phyloP scores from a whole-genome alignment of 2,888 invertebrate genomes.

The Anthophora plumipes region DNA sequence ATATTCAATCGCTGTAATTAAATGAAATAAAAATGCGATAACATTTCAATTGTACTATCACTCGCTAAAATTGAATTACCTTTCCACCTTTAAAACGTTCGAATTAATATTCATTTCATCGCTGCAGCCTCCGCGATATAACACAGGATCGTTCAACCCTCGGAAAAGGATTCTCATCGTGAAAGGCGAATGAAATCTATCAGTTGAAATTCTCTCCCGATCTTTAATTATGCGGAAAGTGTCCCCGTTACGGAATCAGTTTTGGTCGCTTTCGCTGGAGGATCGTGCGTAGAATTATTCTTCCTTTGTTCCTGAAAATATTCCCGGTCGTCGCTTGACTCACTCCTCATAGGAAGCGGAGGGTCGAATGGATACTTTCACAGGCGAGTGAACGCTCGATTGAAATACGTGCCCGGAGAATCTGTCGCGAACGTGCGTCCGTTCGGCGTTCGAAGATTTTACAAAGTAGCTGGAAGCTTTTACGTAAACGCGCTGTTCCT shows the following conservation, averaged over 20 bases:
- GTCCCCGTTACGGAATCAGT: neutral
- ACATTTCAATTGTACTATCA: neutral
- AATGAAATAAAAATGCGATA: constrained; percentile 12
- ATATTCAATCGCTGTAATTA: constrained; percentile 36
- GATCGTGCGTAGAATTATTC: constrained; percentile 11
- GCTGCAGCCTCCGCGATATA: neutral
- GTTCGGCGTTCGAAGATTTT: constrained; percentile 40
- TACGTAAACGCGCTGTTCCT: constrained; percentile 36
- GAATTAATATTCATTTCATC: neutral
- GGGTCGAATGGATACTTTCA: constrained; percentile 31
- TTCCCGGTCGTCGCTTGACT: neutral
- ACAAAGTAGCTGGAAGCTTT: constrained; percentile 51
- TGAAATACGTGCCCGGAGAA: constrained; percentile 54
- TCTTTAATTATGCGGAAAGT: neutral
- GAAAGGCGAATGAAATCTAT: neutral
- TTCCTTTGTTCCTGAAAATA: constrained; percentile 6
- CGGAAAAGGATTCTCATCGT: too few species aligned
- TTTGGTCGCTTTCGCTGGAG: neutral
- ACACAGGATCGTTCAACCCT: neutral
- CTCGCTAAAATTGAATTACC: neutral
- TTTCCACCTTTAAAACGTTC: neutral
- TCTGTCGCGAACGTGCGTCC: constrained; percentile 56
- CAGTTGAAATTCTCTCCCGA: too few species aligned
- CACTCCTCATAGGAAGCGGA: neutral
- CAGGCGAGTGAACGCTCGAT: constrained; percentile 42